Base-by-base conservation (phyloP, 2,113 vertebrate species). In the Pan paniscus region DNA sequence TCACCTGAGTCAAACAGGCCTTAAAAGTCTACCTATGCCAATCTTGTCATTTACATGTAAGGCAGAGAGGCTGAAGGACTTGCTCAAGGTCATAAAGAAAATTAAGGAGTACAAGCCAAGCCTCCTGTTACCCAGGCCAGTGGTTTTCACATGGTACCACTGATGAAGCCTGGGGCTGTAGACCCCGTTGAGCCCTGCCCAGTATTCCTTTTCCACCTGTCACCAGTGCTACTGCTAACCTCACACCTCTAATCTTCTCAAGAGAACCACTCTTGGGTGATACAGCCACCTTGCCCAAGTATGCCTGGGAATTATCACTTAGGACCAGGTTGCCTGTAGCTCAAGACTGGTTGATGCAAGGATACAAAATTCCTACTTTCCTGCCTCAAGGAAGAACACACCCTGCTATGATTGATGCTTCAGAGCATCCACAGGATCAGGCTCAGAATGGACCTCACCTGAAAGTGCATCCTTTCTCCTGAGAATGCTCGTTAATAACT, bases 41-140 rank as follows among this genome's bases (percentile, higher is more conserved):
- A 68, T 81, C 61, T 10, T 91, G 85, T 87, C 23, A 64, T 75
- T 78, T 3, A n/a, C 17, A 90, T 23, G 16, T 23, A 84, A 88
- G 40, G 18, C 46, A 95, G 93, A 94, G 14, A 91, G 13, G 20
- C 22, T 55, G 10, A 92, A 93, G 81, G 80, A 80, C 55, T 92
- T 90, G 27, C 8, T 90, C 90, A 97, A 92, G 12, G 55, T 83
- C 94, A 97, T 27, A 87, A 0, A 40, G 46, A 67, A 93, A 89
- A 92, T 59, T 64, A 83, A 73, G 10, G 10, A 88, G 6, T 35
- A 76, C 35, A 92, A 89, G n/a, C 18, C 23, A 87, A 46, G 43
- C 25, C 70, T 78, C 35, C 64, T 64, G 8, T 90, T 87, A 68
- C 30, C 48, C 55, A 93, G 89, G n/a, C 59, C 22, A 79, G 5